phyloP scores from a whole-genome alignment of 2,797 vertebrate genomes.

The Leptatherina wallacei region DNA sequence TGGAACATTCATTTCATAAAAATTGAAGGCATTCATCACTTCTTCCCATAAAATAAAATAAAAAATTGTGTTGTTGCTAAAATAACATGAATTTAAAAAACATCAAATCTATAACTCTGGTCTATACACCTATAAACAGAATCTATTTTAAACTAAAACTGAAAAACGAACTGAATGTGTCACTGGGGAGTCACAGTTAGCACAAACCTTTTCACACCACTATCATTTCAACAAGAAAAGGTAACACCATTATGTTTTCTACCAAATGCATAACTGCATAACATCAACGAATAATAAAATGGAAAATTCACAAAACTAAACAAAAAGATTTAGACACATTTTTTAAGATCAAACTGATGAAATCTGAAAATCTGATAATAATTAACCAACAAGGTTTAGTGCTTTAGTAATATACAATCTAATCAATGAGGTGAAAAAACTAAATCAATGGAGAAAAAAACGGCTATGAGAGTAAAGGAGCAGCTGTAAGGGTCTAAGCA shows the following conservation, averaged over 20 bases:
- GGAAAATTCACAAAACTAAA: not conserved
- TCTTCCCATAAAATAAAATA: not conserved
- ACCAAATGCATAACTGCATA: not conserved
- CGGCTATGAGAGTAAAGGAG: slow-evolving; percentile 22
- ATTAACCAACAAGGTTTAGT: slow-evolving; percentile 42
- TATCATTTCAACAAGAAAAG: too few species aligned
- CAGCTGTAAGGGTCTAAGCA: slow-evolving; percentile 53
- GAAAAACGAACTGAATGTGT: too few species aligned
- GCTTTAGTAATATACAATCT: slow-evolving; percentile 34
- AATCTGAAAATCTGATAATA: slow-evolving; percentile 30
- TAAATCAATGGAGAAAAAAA: slow-evolving; percentile 68
- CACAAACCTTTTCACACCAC: too few species aligned
- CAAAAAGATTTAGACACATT: not conserved
- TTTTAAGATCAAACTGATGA: not conserved
- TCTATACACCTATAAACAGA: not conserved
- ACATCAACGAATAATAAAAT: not conserved
- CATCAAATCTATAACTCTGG: not conserved
- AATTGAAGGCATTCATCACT: not conserved
- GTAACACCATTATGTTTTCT: not conserved
- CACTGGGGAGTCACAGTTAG: too few species aligned
- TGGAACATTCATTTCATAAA: not conserved
- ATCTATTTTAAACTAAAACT: too few species aligned
- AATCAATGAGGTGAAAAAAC: slow-evolving; percentile 57
- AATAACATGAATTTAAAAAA: not conserved
- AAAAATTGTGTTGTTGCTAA: too few species aligned